Evolutionary conservation across 2,888 invertebrate species (phyloP).

Genomic region (Epicampocera succincta): DNA sequence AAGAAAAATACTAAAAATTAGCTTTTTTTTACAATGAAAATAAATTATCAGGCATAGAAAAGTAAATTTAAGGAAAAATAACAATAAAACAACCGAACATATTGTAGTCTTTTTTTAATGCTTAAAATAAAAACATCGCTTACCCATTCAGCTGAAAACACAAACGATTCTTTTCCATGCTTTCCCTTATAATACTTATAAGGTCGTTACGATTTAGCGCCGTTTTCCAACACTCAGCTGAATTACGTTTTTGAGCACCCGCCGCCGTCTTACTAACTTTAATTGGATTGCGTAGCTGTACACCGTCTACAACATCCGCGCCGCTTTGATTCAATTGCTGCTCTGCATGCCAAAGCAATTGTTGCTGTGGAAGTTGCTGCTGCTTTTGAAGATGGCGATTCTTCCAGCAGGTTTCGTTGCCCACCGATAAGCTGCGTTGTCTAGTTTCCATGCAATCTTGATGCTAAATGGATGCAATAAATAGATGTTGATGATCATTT

Average conservation of each 20-base stretch:
- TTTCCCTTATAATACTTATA: slow-evolving; percentile 93
- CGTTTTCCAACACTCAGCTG: slow-evolving; percentile 85
- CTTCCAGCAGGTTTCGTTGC: slow-evolving; percentile 81
- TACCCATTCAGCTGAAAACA: slow-evolving; percentile 92
- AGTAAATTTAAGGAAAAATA: slow-evolving; percentile 17
- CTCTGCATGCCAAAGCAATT: slow-evolving; percentile 61
- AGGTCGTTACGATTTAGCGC: slow-evolving; percentile 91
- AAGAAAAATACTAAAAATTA: slow-evolving; percentile 38
- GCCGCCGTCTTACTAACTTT: slow-evolving; percentile 75
- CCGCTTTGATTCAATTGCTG: slow-evolving; percentile 66
- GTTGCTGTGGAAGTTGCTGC: slow-evolving; percentile 68
- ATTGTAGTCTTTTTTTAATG: not conserved
- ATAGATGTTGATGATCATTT: slow-evolving; percentile 17
- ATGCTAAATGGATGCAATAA: slow-evolving; percentile 71
- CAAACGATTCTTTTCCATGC: slow-evolving; percentile 94
- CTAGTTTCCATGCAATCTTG: slow-evolving; percentile 79
- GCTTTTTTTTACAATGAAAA: too few species aligned
- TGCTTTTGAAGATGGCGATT: slow-evolving; percentile 76
- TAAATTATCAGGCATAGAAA: not conserved
- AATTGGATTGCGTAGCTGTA: slow-evolving; percentile 77
- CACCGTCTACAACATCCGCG: slow-evolving; percentile 75
- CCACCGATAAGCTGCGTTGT: slow-evolving; percentile 81
- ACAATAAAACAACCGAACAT: not conserved
- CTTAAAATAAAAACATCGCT: slow-evolving; percentile 71
- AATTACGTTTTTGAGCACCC: slow-evolving; percentile 75